These are phyloP conservation scores for Agrotis ipsilon DNA, from an alignment of 2,888 invertebrate species.

Conservation along the genomic window DNA sequence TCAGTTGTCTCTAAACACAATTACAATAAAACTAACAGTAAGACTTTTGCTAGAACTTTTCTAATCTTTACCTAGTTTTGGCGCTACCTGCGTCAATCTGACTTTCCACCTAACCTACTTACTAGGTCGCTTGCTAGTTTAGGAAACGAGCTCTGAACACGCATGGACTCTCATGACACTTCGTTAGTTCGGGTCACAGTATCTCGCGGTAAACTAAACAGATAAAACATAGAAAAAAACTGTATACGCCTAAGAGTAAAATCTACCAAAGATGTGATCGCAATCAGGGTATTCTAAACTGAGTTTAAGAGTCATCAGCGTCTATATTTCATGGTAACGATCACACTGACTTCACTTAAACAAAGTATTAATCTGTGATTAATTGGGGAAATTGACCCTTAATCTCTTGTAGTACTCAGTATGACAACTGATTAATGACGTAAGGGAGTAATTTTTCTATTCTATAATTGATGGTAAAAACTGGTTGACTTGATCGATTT, in stretches of 20 bases:
- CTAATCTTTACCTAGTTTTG: slow-evolving; percentile 49
- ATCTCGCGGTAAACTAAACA: slow-evolving; percentile 14
- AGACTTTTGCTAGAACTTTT: slow-evolving; percentile 38
- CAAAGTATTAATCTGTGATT: not conserved
- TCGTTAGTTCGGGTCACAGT: slow-evolving; percentile 34
- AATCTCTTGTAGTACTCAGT: slow-evolving; percentile 37
- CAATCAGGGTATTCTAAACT: not conserved
- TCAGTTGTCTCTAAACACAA: slow-evolving; percentile 19
- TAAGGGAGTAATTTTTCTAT: not conserved
- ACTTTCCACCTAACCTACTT: slow-evolving; percentile 69
- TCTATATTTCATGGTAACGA: not conserved
- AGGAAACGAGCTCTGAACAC: slow-evolving; percentile 71
- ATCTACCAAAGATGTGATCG: not conserved
- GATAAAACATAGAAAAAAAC: not conserved
- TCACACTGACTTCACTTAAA: not conserved
- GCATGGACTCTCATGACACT: slow-evolving; percentile 64
- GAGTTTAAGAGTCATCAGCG: not conserved
- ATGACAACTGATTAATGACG: slow-evolving; percentile 28
- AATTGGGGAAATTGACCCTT: not conserved
- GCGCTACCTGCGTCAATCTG: slow-evolving; percentile 41
- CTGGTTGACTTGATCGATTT: not conserved
- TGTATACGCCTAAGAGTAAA: not conserved
- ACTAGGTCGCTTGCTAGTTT: slow-evolving; percentile 70
- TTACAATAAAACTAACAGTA: slow-evolving; percentile 24
- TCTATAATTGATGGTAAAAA: not conserved